Evolutionary conservation across 92 coral and sea anemone genomes (phyloP).

Genomic region (Porites evermanni): DNA sequence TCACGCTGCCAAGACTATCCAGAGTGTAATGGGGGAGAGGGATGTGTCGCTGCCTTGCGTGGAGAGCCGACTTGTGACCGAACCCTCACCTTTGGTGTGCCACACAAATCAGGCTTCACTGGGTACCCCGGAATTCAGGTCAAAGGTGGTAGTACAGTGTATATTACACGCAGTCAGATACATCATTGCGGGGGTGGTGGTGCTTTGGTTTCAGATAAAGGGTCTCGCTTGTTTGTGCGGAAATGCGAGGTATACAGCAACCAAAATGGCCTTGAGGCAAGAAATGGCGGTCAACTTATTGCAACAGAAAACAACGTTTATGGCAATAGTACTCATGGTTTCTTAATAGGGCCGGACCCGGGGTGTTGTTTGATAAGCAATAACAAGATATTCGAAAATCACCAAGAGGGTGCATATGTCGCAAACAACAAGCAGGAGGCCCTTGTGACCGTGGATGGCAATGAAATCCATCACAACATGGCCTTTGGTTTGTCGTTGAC

Average conservation of each 20-base stretch:
- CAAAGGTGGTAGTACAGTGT: slow-evolving; percentile 26
- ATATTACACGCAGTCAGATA: slow-evolving; percentile 59
- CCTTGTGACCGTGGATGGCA: neutral
- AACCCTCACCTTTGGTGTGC: slow-evolving; percentile 42
- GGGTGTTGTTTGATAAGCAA: slow-evolving; percentile 38
- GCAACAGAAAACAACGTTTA: slow-evolving; percentile 56
- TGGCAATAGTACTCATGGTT: slow-evolving; percentile 63
- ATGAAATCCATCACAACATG: slow-evolving; percentile 42
- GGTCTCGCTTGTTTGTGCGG: slow-evolving; percentile 35
- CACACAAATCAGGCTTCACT: slow-evolving; percentile 41
- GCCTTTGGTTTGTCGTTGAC: slow-evolving; percentile 19
- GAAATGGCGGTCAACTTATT: slow-evolving; percentile 60
- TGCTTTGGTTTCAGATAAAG: slow-evolving; percentile 44
- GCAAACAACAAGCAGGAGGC: neutral
- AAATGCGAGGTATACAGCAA: slow-evolving; percentile 61
- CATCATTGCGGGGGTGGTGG: slow-evolving; percentile 67
- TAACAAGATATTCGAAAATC: slow-evolving; percentile 71
- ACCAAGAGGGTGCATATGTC: slow-evolving; percentile 52
- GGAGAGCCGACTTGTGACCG: slow-evolving; percentile 51
- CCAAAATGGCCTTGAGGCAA: slow-evolving; percentile 69
- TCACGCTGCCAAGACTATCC: slow-evolving; percentile 74
- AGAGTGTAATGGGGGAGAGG: slow-evolving; percentile 77
- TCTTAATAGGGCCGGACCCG: slow-evolving; percentile 47
- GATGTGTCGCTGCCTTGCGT: slow-evolving; percentile 58
- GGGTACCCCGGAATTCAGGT: slow-evolving; percentile 60